phyloP scores from a whole-genome alignment of 2,888 invertebrate species.

The Leistus spinibarbis region DNA sequence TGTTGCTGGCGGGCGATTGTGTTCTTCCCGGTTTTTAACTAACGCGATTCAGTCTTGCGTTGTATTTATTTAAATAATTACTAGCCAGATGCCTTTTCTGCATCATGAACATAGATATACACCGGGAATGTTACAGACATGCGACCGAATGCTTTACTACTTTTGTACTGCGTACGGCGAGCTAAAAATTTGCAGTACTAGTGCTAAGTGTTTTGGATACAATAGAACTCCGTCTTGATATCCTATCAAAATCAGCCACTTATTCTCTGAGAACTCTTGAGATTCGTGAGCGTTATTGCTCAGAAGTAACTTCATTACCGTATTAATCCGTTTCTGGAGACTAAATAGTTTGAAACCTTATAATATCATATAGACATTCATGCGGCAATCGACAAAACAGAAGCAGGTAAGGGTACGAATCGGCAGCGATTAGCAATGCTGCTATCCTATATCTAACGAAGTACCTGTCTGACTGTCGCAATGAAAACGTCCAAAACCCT shows the following conservation, averaged over 20 bases:
- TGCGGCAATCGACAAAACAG: background rate
- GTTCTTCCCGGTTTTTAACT: background rate
- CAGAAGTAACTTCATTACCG: background rate
- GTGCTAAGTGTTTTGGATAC: too few relatives aligned
- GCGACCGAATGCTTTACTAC: too few relatives aligned
- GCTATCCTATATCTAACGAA: background rate
- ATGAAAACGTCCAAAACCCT: background rate
- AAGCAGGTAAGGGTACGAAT: background rate
- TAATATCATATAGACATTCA: background rate
- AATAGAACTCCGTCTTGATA: background rate
- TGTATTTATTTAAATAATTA: background rate
- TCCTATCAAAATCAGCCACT: background rate
- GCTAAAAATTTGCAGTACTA: too few relatives aligned
- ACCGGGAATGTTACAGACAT: too few relatives aligned
- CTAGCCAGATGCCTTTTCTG: background rate
- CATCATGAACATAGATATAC: background rate
- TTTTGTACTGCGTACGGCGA: too few relatives aligned
- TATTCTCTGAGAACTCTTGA: too few relatives aligned
- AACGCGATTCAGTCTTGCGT: background rate
- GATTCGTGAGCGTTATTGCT: background rate
- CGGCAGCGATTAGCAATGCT: background rate
- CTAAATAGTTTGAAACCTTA: background rate
- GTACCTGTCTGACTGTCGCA: background rate
- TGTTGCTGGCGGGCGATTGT: background rate
- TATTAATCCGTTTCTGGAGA: background rate